These are phyloP conservation scores for Pyrgus malvae DNA, from an alignment of 2,888 invertebrate species.

Conservation along the genomic window DNA sequence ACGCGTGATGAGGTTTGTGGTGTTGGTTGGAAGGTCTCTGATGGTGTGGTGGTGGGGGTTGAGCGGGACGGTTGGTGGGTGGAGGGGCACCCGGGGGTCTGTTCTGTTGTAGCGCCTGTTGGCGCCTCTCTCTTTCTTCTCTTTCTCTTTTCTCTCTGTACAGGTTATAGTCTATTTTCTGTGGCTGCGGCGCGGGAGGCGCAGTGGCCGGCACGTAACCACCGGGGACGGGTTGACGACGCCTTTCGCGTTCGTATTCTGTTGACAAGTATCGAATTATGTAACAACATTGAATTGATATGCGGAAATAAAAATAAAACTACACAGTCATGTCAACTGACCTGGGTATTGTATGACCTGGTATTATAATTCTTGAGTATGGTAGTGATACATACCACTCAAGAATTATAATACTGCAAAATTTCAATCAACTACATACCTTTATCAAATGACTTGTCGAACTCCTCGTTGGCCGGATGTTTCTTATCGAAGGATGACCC, in stretches of 20 bases:
- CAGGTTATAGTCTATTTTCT: slow-evolving; percentile 81
- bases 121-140: slow-evolving; percentile 68
- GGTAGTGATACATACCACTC: too few relatives aligned
- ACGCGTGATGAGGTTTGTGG: slow-evolving; percentile 62
- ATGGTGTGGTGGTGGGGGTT: slow-evolving; percentile 49
- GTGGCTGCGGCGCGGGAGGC: slow-evolving; percentile 59
- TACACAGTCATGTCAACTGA: too few relatives aligned
- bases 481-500: slow-evolving; percentile 63
- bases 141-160: slow-evolving; percentile 85
- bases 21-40: slow-evolving; percentile 54
- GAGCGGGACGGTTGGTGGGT: slow-evolving; percentile 35
- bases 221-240: slow-evolving; percentile 64
- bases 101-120: slow-evolving; percentile 51
- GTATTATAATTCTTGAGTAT: too few relatives aligned
- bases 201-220: slow-evolving; percentile 70
- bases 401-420: too few relatives aligned
- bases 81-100: slow-evolving; percentile 37
- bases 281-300: too few relatives aligned
- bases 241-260: slow-evolving; percentile 76
- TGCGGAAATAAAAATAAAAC: too few relatives aligned
- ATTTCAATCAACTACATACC: too few relatives aligned
- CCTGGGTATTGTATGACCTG: too few relatives aligned
- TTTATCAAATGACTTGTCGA: slow-evolving; percentile 74
- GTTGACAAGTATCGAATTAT: slow-evolving; percentile 27
- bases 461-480: slow-evolving; percentile 61